phyloP scores from a whole-genome alignment of 2,888 invertebrate species.

The Stenotaenia linearis region DNA sequence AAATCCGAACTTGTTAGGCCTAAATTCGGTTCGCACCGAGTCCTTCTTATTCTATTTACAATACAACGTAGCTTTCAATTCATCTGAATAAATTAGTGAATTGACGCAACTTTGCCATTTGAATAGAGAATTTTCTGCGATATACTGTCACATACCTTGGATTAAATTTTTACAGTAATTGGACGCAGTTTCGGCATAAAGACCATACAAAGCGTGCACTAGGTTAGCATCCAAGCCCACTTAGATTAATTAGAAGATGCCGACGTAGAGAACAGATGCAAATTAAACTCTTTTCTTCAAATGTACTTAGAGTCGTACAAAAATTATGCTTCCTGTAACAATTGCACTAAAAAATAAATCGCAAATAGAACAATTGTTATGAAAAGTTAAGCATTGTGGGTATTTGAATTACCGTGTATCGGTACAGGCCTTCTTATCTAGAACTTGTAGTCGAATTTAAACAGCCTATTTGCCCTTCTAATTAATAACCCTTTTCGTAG shows the following conservation, averaged over 20 bases:
- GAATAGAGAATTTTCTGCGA: neutral
- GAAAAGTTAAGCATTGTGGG: neutral
- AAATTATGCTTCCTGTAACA: neutral
- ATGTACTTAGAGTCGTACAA: neutral
- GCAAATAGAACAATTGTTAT: neutral
- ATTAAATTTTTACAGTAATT: constrained; percentile 2
- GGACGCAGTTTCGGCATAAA: constrained; percentile 31
- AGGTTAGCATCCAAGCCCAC: neutral
- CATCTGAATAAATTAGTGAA: neutral
- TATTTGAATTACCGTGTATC: neutral
- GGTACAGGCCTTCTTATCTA: neutral
- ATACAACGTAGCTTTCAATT: neutral
- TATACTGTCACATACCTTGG: neutral
- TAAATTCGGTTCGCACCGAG: neutral
- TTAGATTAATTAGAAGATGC: neutral
- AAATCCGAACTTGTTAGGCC: neutral
- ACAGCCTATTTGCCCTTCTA: neutral
- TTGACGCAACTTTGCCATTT: neutral
- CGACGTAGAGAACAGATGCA: neutral
- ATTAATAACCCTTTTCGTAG: neutral
- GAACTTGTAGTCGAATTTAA: neutral
- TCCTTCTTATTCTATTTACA: neutral
- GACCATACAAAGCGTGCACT: constrained; percentile 32
- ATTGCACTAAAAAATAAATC: neutral
- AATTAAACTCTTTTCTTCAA: neutral